These are phyloP conservation scores for Drosophila fungiperda DNA, from an alignment of 2,888 invertebrate species.

Conservation along the genomic window DNA sequence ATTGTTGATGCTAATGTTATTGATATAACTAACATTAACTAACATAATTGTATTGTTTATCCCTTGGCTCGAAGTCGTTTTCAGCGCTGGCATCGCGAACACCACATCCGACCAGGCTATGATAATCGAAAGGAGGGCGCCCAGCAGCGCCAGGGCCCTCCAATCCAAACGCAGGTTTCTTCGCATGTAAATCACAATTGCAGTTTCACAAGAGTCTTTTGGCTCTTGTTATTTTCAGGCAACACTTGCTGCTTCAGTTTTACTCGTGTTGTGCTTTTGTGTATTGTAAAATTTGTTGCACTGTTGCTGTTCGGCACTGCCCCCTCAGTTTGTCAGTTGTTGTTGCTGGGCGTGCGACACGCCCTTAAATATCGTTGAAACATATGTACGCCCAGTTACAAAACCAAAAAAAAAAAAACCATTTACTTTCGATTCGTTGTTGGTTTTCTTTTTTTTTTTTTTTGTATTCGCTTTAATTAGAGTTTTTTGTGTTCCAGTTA, in stretches of 20 bases:
- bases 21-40: conserved; percentile 11
- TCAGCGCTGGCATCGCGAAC: conserved; percentile 82
- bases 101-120: conserved; percentile 83
- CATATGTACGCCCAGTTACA: conserved; percentile 65
- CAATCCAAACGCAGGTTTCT: conserved; percentile 84
- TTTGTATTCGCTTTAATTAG: conserved; percentile 32
- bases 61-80: conserved; percentile 51
- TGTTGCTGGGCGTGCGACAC: conserved; percentile 67
- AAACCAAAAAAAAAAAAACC: conserved; percentile 34
- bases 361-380: conserved; percentile 71
- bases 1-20: conserved; percentile 31
- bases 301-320: conserved; percentile 33
- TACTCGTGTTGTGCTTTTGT: conserved; percentile 5
- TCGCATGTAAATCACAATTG: conserved; percentile 82
- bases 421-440: conserved; percentile 69
- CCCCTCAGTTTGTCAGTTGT: conserved; percentile 46
- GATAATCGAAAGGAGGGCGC: conserved; percentile 85
- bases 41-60: conserved; percentile 28
- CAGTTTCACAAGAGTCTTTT: conserved; percentile 49
- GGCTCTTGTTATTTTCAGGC: conserved; percentile 10
- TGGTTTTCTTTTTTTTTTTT: conserved; percentile 21
- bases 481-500: conserved; percentile 41
- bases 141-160: conserved; percentile 86
- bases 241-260: conserved; percentile 11
- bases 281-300: conserved; percentile 20